Percentiles rank a stretch among this genome's conserved stretches.
These are phyloP conservation scores for Pelvicachromis taeniatus DNA, from an alignment of 2,113 vertebrate species.

Conservation along the genomic window DNA sequence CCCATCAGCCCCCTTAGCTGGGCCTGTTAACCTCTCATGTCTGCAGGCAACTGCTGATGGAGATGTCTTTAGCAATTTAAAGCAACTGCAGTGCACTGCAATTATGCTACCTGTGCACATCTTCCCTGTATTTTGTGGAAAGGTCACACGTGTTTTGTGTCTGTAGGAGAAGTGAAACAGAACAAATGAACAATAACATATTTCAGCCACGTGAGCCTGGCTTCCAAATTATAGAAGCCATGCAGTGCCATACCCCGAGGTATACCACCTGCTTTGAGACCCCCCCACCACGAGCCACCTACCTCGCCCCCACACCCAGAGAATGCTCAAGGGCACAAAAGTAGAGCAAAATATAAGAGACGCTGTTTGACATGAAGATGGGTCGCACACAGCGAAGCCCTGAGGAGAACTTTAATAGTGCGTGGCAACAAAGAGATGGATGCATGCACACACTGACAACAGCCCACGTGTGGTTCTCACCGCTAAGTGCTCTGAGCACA, in stretches of 20 bases:
- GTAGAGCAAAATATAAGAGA: slow-evolving; percentile 9
- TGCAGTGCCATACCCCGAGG: slow-evolving; percentile 1
- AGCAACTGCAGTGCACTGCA: neutral
- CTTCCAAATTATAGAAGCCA: slow-evolving; percentile 10
- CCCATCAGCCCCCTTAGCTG: neutral
- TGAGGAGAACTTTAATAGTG: slow-evolving; percentile 33
- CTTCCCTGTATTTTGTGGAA: neutral
- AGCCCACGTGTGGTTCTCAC: neutral
- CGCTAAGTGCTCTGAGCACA: neutral
- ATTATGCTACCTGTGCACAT: neutral
- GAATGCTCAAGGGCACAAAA: slow-evolving; percentile 14
- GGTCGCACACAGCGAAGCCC: slow-evolving; percentile 30
- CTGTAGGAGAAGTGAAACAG: neutral
- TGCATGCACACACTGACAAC: neutral
- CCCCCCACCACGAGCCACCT: neutral
- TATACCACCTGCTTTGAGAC: slow-evolving; percentile 41
- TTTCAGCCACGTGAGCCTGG: neutral
- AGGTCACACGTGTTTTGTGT: neutral
- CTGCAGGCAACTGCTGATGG: neutral
- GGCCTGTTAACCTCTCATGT: neutral
- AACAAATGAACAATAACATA: neutral
- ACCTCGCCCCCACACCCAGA: slow-evolving; percentile 20
- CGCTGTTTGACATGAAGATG: slow-evolving; percentile 29
- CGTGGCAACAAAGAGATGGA: slow-evolving; percentile 2
- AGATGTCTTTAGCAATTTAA: neutral